Percentiles rank a stretch among this genome's conserved stretches.
Conservation (phyloP, 2,797 vertebrate genomes). For the Adrianichthys oophorus region DNA sequence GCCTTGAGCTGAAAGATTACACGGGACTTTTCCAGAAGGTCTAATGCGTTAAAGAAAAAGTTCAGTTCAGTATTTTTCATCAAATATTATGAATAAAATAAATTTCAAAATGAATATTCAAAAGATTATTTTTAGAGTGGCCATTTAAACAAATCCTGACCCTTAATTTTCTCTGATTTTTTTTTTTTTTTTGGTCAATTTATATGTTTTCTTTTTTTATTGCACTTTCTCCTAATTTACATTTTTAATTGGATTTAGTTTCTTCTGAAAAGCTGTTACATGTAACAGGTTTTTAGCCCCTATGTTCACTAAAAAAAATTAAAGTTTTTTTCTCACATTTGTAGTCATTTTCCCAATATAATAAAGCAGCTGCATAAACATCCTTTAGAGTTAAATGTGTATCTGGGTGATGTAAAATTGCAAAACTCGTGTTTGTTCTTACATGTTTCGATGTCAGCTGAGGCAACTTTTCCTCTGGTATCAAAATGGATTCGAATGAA, state of each 20-base stretch:
- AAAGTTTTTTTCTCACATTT: too few relatives aligned
- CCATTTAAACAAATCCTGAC: too few relatives aligned
- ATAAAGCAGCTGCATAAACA: not conserved
- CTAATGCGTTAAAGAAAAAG: constrained; percentile 63
- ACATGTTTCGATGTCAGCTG: constrained; percentile 94
- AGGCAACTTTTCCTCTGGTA: constrained; percentile 88
- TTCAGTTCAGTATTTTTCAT: not conserved
- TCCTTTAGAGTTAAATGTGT: not conserved
- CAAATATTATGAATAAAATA: not conserved
- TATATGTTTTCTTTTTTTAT: too few relatives aligned
- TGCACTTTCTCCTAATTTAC: too few relatives aligned
- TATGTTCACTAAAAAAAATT: too few relatives aligned
- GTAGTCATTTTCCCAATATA: not conserved
- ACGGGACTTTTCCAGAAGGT: constrained; percentile 95
- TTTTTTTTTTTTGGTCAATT: too few relatives aligned
- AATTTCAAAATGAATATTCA: not conserved
- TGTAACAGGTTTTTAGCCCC: too few relatives aligned
- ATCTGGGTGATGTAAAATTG: not conserved
- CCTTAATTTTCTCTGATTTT: too few relatives aligned
- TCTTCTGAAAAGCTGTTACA: too few relatives aligned
- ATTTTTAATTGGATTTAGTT: too few relatives aligned
- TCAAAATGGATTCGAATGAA: constrained; percentile 96
- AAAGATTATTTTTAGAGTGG: not conserved
- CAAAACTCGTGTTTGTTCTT: constrained; percentile 52
- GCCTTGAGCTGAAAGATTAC: constrained; percentile 94